Percentiles rank a stretch among this genome's conserved stretches.
phyloP scores from a whole-genome alignment of 1,140 invertebrate genomes.

The Polyergus mexicanus region DNA sequence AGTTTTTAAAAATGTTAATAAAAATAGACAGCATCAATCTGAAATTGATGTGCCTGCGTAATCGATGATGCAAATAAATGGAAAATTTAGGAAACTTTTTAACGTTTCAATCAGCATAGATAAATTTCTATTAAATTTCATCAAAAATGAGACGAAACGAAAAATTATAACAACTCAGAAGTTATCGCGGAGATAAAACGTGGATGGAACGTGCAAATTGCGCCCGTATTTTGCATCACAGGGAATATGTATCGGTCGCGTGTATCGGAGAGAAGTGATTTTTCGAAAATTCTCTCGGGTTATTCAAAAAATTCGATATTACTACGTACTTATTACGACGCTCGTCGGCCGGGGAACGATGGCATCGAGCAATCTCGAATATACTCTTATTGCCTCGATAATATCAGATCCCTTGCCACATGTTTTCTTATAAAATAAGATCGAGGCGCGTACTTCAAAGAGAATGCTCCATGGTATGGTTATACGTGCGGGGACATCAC shows the following conservation, averaged over 20 bases:
- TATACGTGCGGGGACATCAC: slow-evolving; percentile 70
- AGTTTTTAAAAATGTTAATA: neutral
- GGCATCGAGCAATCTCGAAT: slow-evolving; percentile 44
- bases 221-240: neutral
- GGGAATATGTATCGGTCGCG: neutral
- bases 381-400: slow-evolving; percentile 71
- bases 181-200: slow-evolving; percentile 44
- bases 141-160: slow-evolving; percentile 10
- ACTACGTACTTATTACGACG: slow-evolving; percentile 41
- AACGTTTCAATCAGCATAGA: slow-evolving; percentile 9
- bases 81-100: neutral
- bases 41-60: neutral
- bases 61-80: neutral
- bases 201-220: slow-evolving; percentile 47
- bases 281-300: slow-evolving; percentile 32
- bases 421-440: slow-evolving; percentile 79
- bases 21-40: neutral
- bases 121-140: slow-evolving; percentile 32
- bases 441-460: slow-evolving; percentile 78
- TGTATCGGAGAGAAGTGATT: slow-evolving; percentile 41
- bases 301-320: slow-evolving; percentile 56
- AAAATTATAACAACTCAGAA: slow-evolving; percentile 32
- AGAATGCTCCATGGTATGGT: slow-evolving; percentile 69
- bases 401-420: slow-evolving; percentile 79
- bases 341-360: neutral